phyloP scores from a whole-genome alignment of 2,797 vertebrate genomes.

The Rhadinocentrus ornatus region DNA sequence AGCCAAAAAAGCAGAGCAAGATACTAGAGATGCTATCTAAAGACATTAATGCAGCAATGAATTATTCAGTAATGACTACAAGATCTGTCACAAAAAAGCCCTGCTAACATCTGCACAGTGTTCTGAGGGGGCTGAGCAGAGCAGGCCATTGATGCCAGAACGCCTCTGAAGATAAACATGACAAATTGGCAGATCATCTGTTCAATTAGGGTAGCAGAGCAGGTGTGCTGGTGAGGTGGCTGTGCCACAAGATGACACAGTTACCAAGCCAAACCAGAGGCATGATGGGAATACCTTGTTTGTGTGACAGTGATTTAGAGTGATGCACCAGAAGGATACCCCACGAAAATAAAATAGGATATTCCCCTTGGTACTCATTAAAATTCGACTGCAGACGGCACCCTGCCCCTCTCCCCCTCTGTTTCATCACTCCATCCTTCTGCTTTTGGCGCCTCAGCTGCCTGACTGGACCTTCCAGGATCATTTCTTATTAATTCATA shows the following conservation, averaged over 20 bases:
- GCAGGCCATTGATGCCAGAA: conserved; percentile 76
- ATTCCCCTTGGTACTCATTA: conserved; percentile 90
- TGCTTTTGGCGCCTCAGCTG: conserved; percentile 75
- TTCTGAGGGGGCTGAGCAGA: conserved; percentile 79
- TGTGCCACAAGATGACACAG: conserved; percentile 78
- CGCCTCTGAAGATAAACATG: conserved; percentile 88
- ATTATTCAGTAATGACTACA: conserved; percentile 97
- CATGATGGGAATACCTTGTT: conserved; percentile 86
- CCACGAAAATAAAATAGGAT: conserved; percentile 70
- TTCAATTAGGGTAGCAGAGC: conserved; percentile 86
- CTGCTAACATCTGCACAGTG: conserved; percentile 86
- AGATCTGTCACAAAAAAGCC: conserved; percentile 86
- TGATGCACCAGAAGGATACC: conserved; percentile 75
- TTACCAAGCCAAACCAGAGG: conserved; percentile 82
- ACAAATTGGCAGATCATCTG: conserved; percentile 90
- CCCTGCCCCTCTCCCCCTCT: conserved; percentile 59
- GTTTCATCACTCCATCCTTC: conserved; percentile 73
- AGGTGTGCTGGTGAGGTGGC: conserved; percentile 79
- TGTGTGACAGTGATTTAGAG: conserved; percentile 86
- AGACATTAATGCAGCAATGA: conserved; percentile 92
- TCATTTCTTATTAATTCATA: conserved; percentile 91
- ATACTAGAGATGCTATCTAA: conserved; percentile 87
- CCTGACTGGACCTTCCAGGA: conserved; percentile 82
- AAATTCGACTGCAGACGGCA: conserved; percentile 81
- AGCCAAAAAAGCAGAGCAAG: conserved; percentile 62